phyloP scores from a whole-genome alignment of 2,888 invertebrate genomes.

The Apotomis capreana region DNA sequence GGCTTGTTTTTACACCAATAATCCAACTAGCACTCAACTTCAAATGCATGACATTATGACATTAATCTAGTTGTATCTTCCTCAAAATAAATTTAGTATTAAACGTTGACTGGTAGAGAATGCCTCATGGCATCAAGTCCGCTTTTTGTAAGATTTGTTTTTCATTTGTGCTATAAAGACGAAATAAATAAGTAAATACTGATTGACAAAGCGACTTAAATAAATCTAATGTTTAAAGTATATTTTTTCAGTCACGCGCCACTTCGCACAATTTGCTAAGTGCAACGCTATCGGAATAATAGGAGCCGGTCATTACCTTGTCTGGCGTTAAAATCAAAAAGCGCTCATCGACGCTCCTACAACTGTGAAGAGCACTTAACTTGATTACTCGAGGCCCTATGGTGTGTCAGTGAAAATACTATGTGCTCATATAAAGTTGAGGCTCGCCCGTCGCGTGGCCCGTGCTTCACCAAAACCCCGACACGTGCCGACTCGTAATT shows the following conservation, averaged over 20 bases:
- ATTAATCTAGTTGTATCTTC: too few relatives aligned
- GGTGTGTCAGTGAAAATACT: conserved; percentile 56
- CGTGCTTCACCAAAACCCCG: conserved; percentile 61
- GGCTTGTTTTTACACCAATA: too few relatives aligned
- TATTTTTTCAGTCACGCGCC: conserved; percentile 27
- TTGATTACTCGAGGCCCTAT: conserved; percentile 78
- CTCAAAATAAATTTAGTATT: conserved; percentile 18
- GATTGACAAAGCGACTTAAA: too few relatives aligned
- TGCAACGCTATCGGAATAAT: conserved; percentile 66
- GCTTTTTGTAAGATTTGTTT: too few relatives aligned
- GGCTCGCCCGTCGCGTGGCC: conserved; percentile 52
- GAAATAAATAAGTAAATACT: too few relatives aligned
- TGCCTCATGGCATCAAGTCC: too few relatives aligned
- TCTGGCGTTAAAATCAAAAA: conserved; percentile 74
- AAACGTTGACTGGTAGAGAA: too few relatives aligned
- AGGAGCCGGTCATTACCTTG: conserved; percentile 59
- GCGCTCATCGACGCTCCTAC: conserved; percentile 66
- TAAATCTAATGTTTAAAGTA: conserved; percentile 2
- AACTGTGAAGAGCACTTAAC: conserved; percentile 80
- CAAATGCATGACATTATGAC: too few relatives aligned
- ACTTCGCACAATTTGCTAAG: conserved; percentile 62
- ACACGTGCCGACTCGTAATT: conserved; percentile 66
- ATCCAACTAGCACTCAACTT: too few relatives aligned
- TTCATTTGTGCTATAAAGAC: too few relatives aligned
- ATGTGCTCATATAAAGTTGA: conserved; percentile 50